Evolutionary conservation across 2,888 invertebrate species (phyloP).

Genomic region (Dusona sp.): DNA sequence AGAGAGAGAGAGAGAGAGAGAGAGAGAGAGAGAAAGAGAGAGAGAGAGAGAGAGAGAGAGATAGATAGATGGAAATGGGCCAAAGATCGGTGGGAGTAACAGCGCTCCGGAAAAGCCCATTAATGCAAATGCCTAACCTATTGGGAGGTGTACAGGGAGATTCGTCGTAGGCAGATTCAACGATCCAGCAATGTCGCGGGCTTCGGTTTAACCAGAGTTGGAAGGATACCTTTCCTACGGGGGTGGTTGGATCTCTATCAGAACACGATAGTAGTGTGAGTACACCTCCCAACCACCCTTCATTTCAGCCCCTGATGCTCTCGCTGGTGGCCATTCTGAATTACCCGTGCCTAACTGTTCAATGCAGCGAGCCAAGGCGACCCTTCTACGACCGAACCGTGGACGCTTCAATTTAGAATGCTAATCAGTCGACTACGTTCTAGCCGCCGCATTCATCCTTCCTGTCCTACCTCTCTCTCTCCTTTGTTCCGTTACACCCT

Average conservation of each 20-base stretch:
- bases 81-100: constrained; percentile 39
- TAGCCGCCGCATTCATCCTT: constrained; percentile 54
- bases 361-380: constrained; percentile 69
- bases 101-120: constrained; percentile 76
- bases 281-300: constrained; percentile 35
- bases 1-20: too few relatives aligned
- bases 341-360: constrained; percentile 79
- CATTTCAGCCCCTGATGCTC: constrained; percentile 20
- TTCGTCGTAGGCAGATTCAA: constrained; percentile 72
- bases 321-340: constrained; percentile 74
- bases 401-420: constrained; percentile 84
- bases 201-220: constrained; percentile 61
- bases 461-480: not conserved
- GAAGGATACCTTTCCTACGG: constrained; percentile 59
- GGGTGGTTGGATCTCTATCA: constrained; percentile 40
- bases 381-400: constrained; percentile 79
- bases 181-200: constrained; percentile 65
- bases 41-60: constrained; percentile 17
- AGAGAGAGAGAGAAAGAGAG: constrained; percentile 21
- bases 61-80: constrained; percentile 26
- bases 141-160: constrained; percentile 76
- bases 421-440: constrained; percentile 80
- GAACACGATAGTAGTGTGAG: constrained; percentile 34
- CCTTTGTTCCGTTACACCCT: constrained; percentile 22
- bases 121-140: constrained; percentile 82